Evolutionary conservation across 37 sponge, comb jelly and placozoan genomes (phyloP), one percentile per base, ranked within the genome.

Genomic region (Cliona cf. orientalis): DNA sequence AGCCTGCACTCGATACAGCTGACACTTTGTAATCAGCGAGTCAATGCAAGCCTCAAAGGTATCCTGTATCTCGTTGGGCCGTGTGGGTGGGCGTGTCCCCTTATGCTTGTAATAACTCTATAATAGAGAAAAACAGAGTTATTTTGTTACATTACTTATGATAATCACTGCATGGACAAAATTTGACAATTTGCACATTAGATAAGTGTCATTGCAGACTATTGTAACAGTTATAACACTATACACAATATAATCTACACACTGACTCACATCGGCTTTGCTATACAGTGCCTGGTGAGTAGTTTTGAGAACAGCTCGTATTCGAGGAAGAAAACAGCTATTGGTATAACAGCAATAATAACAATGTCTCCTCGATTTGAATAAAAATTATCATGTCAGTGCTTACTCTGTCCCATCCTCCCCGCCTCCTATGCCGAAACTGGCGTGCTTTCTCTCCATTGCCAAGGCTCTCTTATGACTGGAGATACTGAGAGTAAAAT

Each of bases 21-120:
- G 94, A n/a, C 79, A 63, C 5, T 75, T 72, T 19, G 35, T 71
- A 28, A 81, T 90, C 22, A 90, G 63, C 6, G 43, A 44, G 64
- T 90, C 94, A 65, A 87, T 78, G 37, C 82, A 89, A 26, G 0
- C 43, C 79, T 95, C 91, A 46, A 86, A 86, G 32, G 87, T 84
- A 0, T 74, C 90, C 28, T 66, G 66, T 21, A 91, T 33, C n/a
- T 69, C 46, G 5, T 86, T 66, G 41, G 66, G 53, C 41, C 70
- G 55, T 17, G 77, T 70, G 4, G 57, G 46, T 11, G 64, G 12
- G 4, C 59, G 70, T 0, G 66, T 14, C 6, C 83, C 78, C 58
- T 77, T 85, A 31, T 44, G 53, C 22, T 46, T 82, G 42, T 85
- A 90, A 46, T 74, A 90, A 19, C 31, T 56, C 86, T 85, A 22